A percentile compares a stretch with the other conserved stretches of the same genome.
phyloP scores from a whole-genome alignment of 1,140 invertebrate species.

The Macrocentrus cingulum region DNA sequence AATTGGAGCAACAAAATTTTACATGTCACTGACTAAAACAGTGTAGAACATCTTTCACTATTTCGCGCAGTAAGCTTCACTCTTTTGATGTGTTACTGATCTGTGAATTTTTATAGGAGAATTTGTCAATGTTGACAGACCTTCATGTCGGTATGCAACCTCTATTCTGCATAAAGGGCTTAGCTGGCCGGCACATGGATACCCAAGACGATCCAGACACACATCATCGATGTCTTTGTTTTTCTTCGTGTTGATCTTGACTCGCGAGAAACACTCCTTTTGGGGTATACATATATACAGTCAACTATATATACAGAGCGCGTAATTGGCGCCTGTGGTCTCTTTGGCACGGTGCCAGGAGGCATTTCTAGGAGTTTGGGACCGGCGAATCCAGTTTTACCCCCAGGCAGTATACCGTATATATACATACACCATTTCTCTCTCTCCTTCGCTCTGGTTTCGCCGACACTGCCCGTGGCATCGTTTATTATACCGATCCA shows the following conservation, averaged over 20 bases:
- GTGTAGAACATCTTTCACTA: too few relatives aligned
- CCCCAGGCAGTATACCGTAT: slow-evolving; percentile 1
- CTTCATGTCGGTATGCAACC: neutral
- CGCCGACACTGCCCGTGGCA: slow-evolving; percentile 27
- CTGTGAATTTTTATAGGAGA: too few relatives aligned
- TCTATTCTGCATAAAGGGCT: too few relatives aligned
- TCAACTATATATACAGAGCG: slow-evolving; percentile 12
- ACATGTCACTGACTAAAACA: too few relatives aligned
- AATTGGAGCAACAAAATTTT: too few relatives aligned
- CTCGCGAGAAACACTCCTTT: neutral
- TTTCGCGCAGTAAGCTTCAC: too few relatives aligned
- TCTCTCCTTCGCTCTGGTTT: slow-evolving; percentile 4
- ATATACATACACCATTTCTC: neutral
- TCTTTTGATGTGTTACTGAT: too few relatives aligned
- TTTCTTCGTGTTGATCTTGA: neutral
- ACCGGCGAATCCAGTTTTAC: slow-evolving; percentile 37
- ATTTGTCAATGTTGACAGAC: neutral
- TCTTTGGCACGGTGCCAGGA: neutral
- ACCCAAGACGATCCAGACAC: too few relatives aligned
- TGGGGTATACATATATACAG: slow-evolving; percentile 1
- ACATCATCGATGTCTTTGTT: neutral
- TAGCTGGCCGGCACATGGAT: neutral
- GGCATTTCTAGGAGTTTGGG: slow-evolving; percentile 49
- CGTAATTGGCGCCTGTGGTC: slow-evolving; percentile 48
- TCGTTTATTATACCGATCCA: slow-evolving; percentile 47